These are phyloP conservation scores for Myrmophylax atrothorax DNA, from an alignment of 2,113 vertebrate species.

Conservation along the genomic window DNA sequence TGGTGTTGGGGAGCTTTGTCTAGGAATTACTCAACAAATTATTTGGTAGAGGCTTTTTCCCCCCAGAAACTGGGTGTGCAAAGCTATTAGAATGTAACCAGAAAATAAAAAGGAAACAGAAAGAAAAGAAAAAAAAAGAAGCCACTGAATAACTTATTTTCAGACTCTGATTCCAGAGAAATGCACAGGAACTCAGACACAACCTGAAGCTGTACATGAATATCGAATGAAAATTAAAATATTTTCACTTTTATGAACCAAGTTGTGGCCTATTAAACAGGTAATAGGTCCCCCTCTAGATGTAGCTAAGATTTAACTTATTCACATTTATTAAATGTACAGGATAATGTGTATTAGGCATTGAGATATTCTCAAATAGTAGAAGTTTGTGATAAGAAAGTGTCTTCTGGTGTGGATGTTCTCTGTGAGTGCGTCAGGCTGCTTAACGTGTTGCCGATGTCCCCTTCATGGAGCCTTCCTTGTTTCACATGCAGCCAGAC, in stretches of 20 bases:
- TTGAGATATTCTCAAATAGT: background rate
- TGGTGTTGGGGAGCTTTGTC: background rate
- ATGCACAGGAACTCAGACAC: background rate
- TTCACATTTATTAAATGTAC: background rate
- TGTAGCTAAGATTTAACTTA: background rate
- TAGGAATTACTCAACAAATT: background rate
- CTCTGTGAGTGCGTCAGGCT: background rate
- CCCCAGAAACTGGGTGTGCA: background rate
- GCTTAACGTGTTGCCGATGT: background rate
- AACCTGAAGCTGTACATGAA: background rate
- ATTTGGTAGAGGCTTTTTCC: background rate
- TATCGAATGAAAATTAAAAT: background rate
- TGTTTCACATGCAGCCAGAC: background rate
- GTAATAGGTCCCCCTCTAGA: background rate
- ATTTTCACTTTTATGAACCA: background rate
- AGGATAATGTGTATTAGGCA: background rate
- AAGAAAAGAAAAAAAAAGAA: background rate
- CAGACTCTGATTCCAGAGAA: background rate
- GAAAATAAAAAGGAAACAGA: background rate
- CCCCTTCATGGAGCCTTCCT: background rate
- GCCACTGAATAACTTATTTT: background rate
- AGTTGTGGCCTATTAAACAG: background rate
- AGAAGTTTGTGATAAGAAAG: background rate
- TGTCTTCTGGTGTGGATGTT: background rate
- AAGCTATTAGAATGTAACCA: background rate